A percentile compares a stretch with the other conserved stretches of the same genome.
phyloP scores from a whole-genome alignment of 2,888 invertebrate genomes.

The Patella ulyssiponensis region DNA sequence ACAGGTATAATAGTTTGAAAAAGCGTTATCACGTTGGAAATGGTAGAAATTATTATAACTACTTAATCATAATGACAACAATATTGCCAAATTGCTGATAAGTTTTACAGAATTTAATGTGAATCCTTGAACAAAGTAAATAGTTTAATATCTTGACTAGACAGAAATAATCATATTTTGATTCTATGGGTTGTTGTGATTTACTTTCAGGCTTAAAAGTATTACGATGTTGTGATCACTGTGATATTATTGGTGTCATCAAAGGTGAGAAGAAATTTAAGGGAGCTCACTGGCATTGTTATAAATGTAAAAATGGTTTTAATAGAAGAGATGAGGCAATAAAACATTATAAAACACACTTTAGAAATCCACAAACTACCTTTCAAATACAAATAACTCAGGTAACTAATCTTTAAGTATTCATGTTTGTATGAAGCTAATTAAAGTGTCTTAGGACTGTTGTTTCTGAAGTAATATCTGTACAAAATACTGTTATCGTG shows the following conservation, averaged over 20 bases:
- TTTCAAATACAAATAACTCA: conserved; percentile 71
- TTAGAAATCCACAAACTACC: conserved; percentile 71
- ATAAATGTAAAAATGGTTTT: conserved; percentile 71
- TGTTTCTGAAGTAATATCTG: no score
- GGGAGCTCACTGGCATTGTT: conserved; percentile 73
- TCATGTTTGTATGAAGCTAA: neutral
- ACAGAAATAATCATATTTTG: no score
- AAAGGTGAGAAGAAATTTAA: conserved; percentile 72
- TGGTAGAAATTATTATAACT: no score
- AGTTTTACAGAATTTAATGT: no score
- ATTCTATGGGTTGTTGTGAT: no score
- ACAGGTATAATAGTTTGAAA: no score
- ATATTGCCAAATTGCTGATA: no score
- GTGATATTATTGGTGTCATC: conserved; percentile 72
- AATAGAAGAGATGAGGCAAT: conserved; percentile 71
- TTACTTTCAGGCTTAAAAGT: conserved; percentile 66
- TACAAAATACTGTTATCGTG: no score
- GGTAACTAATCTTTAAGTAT: conserved; percentile 39
- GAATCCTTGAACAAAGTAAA: no score
- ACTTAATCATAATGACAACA: no score
- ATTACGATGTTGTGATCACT: conserved; percentile 70
- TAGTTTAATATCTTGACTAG: no score
- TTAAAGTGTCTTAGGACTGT: neutral
- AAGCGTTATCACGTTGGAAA: no score
- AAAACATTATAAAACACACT: conserved; percentile 72